Evolutionary conservation across 2,888 invertebrate species (phyloP), one percentile per base, ranked within the genome.

Genomic region (Sarcophaga rosellei): DNA sequence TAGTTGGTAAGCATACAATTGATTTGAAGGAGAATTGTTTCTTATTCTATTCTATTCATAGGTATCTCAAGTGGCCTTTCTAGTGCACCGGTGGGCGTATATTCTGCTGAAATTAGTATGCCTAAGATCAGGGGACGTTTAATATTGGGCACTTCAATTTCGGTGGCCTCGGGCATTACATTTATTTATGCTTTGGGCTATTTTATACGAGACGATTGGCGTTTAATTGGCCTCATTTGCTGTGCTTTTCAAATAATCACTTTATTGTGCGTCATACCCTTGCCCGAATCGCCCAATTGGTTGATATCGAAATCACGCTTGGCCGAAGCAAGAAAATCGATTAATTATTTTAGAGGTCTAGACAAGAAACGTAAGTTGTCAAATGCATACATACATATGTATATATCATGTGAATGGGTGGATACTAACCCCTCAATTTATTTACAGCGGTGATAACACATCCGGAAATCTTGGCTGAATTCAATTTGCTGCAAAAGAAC

Each of bases 271-370:
- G 91, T 95, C 12, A 91, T 94, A 8, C 92, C 95, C 4, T 92
- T 95, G 11, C 95, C 95, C 0, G 96, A 96, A 91, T 95, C 96
- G 61, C 96, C 96, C 0, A 94, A 94, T 4, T 96, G 96, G 96
- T 90, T 96, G 57, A 94, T 95, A 6, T 94, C 95, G 3, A 95
- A 95, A 88, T 95, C 95, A 5, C 94, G 94, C 61, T 90, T 94
- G 0, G 94, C 94, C 35, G 94, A 95, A 81, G 96, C 96, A 0
- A 93, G 94, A 6, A 93, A 94, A 75, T 93, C 95, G 0, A 95
- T 95, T 66, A 93, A 94, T 65, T 95, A 95, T 94, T 93, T 95
- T 75, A 93, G 96, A 89, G 96, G 95, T 92, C 70, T 95, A 91
- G 89, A 90, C 1, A 91, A 89, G 73, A 88, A 90, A 83, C 88